Evolutionary conservation across 2,888 invertebrate species (phyloP).

Genomic region (Oxyteleia sp.): DNA sequence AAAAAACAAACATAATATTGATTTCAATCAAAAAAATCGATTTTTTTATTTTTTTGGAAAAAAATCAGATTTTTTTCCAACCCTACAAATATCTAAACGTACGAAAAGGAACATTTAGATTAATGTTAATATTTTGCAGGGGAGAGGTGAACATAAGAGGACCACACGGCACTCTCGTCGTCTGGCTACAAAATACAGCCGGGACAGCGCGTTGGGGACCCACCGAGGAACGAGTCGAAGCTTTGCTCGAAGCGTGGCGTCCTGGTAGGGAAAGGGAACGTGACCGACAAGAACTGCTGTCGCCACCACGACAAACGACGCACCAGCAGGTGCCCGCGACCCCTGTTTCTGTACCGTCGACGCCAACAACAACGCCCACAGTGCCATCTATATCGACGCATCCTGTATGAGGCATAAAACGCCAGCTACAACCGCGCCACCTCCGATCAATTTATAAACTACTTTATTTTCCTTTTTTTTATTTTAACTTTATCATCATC

Average conservation of each 20-base stretch:
- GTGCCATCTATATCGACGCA: slow-evolving; percentile 74
- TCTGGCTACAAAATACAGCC: no score
- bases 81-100: no score
- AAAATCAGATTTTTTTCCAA: no score
- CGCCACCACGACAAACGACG: slow-evolving; percentile 89
- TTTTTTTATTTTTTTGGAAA: no score
- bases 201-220: no score
- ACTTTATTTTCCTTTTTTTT: neutral
- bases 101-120: no score
- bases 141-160: no score
- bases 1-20: no score
- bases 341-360: slow-evolving; percentile 80
- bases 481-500: neutral
- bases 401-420: slow-evolving; percentile 66
- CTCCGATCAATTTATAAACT: neutral
- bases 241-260: slow-evolving; percentile 95
- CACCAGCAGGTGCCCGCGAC: slow-evolving; percentile 84
- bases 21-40: no score
- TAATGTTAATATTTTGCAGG: no score
- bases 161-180: no score
- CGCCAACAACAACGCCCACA: slow-evolving; percentile 79
- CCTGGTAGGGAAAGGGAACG: slow-evolving; percentile 93
- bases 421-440: neutral
- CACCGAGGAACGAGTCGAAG: slow-evolving; percentile 96
- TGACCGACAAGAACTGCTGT: slow-evolving; percentile 91